Base-by-base conservation (phyloP, 1,140 invertebrate genomes). In the Philopotamus ludificatus region DNA sequence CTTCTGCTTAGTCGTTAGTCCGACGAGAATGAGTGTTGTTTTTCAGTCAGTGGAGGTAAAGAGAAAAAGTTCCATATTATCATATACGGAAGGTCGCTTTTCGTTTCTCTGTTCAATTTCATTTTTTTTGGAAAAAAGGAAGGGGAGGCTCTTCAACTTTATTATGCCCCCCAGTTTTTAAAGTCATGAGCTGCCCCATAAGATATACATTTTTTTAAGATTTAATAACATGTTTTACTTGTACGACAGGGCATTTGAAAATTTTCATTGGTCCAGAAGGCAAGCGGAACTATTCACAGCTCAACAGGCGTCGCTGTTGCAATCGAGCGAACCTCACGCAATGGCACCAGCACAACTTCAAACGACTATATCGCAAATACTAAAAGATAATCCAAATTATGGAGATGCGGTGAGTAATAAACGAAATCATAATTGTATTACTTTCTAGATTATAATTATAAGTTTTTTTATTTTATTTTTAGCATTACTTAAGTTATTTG, bases 401-500 rank as follows among this genome's bases (percentile, higher is more conserved):
- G 86, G 91, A 9, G 92, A 94, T 80, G 88, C 91, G 67, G 88
- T 90, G 79, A 82, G 83, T 82, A n/a, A n/a, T n/a, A n/a, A n/a
- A n/a, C n/a, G 44, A 47, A 18, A 10, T 18, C 44, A 8, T 50
- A n/a, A 59, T 50, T 49, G 18, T 21, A 23, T 60, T 60, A 21
- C 15, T 16, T 16, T 7, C 8, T 15, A 4, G 4, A 47, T n/a
- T n/a, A n/a, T n/a, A n/a, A n/a, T n/a, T n/a, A 4, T 42, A 41
- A 62, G 57, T 47, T 57, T 3, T 57, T 50, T 26, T 22, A 45
- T 62, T 23, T 71, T 64, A 63, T 54, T 85, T 87, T 68, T 77
- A 94, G 87, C 92, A 96, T 83, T 96, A 92, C 74, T 79, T 97
- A 23, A 93, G 90, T 72, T 97, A 94, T 74, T 79, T 97, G 70